Evolutionary conservation across 2,797 vertebrate genomes (phyloP).

Genomic region (Picus viridis): DNA sequence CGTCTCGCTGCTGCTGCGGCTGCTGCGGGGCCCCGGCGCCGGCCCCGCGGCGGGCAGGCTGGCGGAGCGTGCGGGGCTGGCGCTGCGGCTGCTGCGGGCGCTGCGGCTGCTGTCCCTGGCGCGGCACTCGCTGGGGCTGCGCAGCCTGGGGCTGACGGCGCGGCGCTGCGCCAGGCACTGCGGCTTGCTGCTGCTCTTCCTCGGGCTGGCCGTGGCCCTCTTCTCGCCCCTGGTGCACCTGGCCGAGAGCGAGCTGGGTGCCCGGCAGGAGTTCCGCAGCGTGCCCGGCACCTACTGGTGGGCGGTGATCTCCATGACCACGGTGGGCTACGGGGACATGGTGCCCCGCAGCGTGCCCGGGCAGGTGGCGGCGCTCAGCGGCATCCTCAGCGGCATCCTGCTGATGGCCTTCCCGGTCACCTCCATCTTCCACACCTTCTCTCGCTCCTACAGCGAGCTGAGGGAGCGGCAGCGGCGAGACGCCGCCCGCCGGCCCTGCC

Average conservation of each 20-base stretch:
- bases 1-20: constrained; percentile 89
- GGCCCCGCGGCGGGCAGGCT: constrained; percentile 81
- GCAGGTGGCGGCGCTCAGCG: constrained; percentile 95
- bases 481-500: constrained; percentile 78
- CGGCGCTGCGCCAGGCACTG: constrained; percentile 92
- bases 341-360: constrained; percentile 95
- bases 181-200: constrained; percentile 91
- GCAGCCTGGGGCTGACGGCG: constrained; percentile 92
- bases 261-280: constrained; percentile 95
- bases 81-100: constrained; percentile 84
- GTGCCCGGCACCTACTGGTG: constrained; percentile 97
- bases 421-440: constrained; percentile 98
- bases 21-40: constrained; percentile 62
- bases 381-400: constrained; percentile 96
- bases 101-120: constrained; percentile 93
- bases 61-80: constrained; percentile 90
- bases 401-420: constrained; percentile 98
- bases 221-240: constrained; percentile 92
- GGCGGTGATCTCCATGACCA: constrained; percentile 99
- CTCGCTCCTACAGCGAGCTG: constrained; percentile 93
- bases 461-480: constrained; percentile 89
- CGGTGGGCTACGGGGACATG: constrained; percentile 98
- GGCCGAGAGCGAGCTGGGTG: constrained; percentile 93
- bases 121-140: constrained; percentile 91
- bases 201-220: constrained; percentile 95